Base-by-base conservation (phyloP, 1,140 invertebrate species). In the Helicorthomorpha holstii region DNA sequence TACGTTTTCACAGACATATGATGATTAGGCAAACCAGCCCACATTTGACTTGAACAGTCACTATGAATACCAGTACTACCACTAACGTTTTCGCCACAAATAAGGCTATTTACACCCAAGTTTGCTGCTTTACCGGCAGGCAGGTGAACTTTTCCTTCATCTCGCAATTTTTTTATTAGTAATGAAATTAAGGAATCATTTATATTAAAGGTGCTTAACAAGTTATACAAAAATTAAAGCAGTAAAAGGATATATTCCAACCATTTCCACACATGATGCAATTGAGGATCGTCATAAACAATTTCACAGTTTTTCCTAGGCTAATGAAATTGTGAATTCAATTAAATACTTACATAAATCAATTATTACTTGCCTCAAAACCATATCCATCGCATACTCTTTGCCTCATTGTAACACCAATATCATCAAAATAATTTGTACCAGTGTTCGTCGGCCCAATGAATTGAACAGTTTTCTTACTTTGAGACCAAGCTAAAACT, bases 341-440 rank as follows among this genome's bases (percentile, higher is more conserved):
- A 49, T 16, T 34, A 7, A n/a, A 34, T 34, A 34, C 29, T 16
- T 34, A 7, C 29, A 34, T 34, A 34, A 34, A 34, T 34, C 16
- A 16, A 7, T 16, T 16, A 7, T 50, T n/a, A 10, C 49, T 65
- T 66, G 82, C 82, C 69, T 83, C 74, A 51, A 88, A 70, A 1
- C 87, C 86, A 71, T 91, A 91, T 55, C 81, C 77, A 10, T 71
- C 68, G 26, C 73, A 59, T n/a, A 84, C 83, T 56, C 85, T 69
- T 50, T 68, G 65, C 61, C 79, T 80, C 59, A 87, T 87, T 58
- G 74, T 70, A 46, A 77, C 69, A 3, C 84, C 79, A 58, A 89
- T 80, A 68, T 90, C 85, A 49, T 76, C 67, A 12, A 80, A 58
- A 34, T 64, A 56, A 51, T 68, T 67, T 58, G 75, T 76, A 60